A percentile compares a stretch with the other conserved stretches of the same genome.
Conservation (phyloP, 2,888 invertebrate species). For the Lepetodrilus schrolli region DNA sequence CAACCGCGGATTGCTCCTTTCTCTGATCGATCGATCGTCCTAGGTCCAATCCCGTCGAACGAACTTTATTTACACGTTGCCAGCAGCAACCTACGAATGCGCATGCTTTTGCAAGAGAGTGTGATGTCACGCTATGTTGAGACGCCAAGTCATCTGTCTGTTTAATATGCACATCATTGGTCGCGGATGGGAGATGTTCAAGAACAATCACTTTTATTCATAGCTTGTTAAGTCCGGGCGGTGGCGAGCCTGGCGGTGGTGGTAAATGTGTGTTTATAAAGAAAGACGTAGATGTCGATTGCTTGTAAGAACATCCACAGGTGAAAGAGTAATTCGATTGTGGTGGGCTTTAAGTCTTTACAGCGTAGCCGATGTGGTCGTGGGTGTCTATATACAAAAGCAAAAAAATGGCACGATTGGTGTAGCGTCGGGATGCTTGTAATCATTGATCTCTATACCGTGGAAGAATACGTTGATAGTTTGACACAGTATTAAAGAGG, state of each 20-base stretch:
- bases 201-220: too few species aligned
- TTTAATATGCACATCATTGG: neutral
- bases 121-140: constrained; percentile 7
- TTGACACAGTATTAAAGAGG: too few species aligned
- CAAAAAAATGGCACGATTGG: too few species aligned
- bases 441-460: too few species aligned
- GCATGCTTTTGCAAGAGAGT: neutral
- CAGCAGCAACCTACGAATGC: constrained; percentile 10
- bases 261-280: too few species aligned
- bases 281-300: too few species aligned
- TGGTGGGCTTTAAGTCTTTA: neutral
- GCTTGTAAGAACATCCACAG: too few species aligned
- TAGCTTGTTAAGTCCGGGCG: neutral
- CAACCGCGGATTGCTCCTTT: constrained; percentile 1
- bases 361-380: too few species aligned
- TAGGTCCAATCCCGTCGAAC: neutral
- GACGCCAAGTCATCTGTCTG: neutral
- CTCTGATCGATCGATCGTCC: neutral
- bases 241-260: neutral
- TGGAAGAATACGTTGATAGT: too few species aligned
- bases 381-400: too few species aligned
- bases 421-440: too few species aligned
- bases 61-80: constrained; percentile 24
- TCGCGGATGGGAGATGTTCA: too few species aligned
- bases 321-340: neutral